These are phyloP conservation scores for Bellardia bayeri DNA, from an alignment of 2,888 invertebrate genomes.

Conservation along the genomic window DNA sequence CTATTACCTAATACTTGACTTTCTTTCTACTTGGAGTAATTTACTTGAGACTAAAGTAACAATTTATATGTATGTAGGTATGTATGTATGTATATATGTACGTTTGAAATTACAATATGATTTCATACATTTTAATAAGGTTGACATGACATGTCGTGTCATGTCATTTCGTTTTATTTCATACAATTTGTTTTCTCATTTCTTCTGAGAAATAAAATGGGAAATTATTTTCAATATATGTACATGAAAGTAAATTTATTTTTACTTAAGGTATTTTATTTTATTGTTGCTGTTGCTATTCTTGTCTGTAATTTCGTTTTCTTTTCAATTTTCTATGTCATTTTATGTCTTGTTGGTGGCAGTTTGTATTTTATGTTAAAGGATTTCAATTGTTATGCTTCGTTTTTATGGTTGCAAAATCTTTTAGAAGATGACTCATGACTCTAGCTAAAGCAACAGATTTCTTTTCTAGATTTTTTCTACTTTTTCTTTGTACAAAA, in stretches of 20 bases:
- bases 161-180: no score
- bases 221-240: conserved; percentile 20
- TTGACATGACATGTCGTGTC: conserved; percentile 7
- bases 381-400: conserved; percentile 23
- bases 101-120: background rate
- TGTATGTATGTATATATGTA: no score
- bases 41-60: background rate
- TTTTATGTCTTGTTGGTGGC: background rate
- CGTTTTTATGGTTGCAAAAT: conserved; percentile 30
- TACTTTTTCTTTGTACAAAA: background rate
- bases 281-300: background rate
- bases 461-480: conserved; percentile 14
- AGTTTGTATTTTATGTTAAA: conserved; percentile 21
- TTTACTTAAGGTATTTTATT: background rate
- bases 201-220: background rate
- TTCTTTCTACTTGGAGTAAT: background rate
- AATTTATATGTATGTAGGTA: background rate
- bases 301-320: background rate
- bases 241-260: background rate
- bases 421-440: background rate
- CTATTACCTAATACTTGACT: background rate
- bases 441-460: conserved; percentile 30
- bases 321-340: background rate
- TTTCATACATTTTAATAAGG: conserved; percentile 19
- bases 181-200: conserved; percentile 14